Base-by-base conservation (phyloP, 1,140 invertebrate species). In the Drosophila kanapiae region DNA sequence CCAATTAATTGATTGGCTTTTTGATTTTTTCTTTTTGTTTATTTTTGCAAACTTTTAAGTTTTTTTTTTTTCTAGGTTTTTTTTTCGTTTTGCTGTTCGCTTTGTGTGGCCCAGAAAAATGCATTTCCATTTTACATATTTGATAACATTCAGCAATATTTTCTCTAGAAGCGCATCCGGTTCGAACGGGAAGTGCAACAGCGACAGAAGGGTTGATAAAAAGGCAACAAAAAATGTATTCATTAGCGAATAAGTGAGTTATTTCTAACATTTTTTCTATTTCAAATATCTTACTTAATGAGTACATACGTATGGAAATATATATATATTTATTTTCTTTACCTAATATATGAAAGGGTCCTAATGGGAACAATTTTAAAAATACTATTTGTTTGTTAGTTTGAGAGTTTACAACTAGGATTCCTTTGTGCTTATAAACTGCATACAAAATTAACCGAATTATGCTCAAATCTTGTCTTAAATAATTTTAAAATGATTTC, bases 81-180 rank as follows among this genome's bases (percentile, higher is more conserved):
- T 40, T 47, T 18, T 51, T 51, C 54, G 27, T 48, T 51, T 61
- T 76, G 48, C 48, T 9, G 14, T n/a, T 48, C 45, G 48, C 61
- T 75, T 56, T 58, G 14, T 45, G 57, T 82, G 67, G 60, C 80
- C 80, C 70, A 84, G 57, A 82, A 82, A 78, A 57, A 35, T 58
- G 48, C 76, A 61, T 63, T 80, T 63, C 43, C 57, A 56, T 58
- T 57, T 77, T 62, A 62, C 64, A 67, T 63, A 79, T 79, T 83
- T 80, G 81, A 80, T 68, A 77, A 77, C 53, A 85, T 80, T 84
- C 81, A 84, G 81, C 81, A 84, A 57, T 69, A 74, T 80, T 85
- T 54, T 84, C 42, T 61, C 69, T 37, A 29, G 43, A 45, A 43
- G 43, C 59, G 51, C 81, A 84, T 84, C 81, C 81, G 81, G 71